These are phyloP conservation scores for Eilema sororculum DNA, from an alignment of 2,888 invertebrate species.

Conservation along the genomic window DNA sequence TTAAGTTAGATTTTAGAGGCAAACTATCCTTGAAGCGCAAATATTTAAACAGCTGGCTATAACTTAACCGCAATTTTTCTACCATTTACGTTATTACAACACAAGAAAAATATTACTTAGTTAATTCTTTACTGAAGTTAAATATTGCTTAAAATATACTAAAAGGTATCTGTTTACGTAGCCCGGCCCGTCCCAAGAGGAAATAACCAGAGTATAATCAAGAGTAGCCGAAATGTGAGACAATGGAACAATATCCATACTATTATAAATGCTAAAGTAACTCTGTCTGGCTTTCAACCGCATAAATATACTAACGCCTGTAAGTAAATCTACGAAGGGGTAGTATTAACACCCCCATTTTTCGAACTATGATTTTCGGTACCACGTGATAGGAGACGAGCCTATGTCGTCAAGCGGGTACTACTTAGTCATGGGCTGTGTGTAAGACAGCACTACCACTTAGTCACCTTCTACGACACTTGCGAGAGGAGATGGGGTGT, in stretches of 20 bases:
- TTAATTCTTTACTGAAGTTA: background rate
- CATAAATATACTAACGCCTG: too few relatives aligned
- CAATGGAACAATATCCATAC: background rate
- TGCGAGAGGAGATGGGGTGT: too few relatives aligned
- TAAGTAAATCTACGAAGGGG: too few relatives aligned
- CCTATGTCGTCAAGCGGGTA: too few relatives aligned
- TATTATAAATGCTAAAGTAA: too few relatives aligned
- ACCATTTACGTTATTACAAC: background rate
- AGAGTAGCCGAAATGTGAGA: conserved; percentile 8
- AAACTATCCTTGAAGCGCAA: background rate
- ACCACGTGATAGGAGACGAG: too few relatives aligned
- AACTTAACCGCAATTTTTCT: background rate
- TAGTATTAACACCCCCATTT: too few relatives aligned
- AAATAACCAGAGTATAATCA: conserved; percentile 24
- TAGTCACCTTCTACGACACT: too few relatives aligned
- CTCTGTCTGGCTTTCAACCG: too few relatives aligned
- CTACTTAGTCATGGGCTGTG: too few relatives aligned
- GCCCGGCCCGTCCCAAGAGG: conserved; percentile 9
- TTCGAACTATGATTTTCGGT: too few relatives aligned
- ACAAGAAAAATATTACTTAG: background rate
- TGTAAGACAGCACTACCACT: too few relatives aligned
- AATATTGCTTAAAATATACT: conserved; percentile 13
- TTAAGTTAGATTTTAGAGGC: background rate
- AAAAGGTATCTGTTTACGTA: conserved; percentile 23
- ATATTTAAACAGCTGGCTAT: background rate